These are phyloP conservation scores for Drosophila mimica DNA, from an alignment of 2,888 invertebrate species.

Conservation along the genomic window DNA sequence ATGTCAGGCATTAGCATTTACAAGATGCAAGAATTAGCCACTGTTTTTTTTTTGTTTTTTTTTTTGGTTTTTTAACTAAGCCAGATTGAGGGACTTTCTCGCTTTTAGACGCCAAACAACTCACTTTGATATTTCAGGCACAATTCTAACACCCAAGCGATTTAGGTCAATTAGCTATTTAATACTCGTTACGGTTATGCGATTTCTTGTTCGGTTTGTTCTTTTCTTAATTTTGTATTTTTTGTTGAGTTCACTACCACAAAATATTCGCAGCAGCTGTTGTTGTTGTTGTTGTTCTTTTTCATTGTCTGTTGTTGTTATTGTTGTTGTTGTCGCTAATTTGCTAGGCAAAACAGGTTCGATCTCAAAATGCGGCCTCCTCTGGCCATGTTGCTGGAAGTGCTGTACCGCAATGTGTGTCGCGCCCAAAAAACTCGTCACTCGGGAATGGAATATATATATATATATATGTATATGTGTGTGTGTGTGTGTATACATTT, in stretches of 20 bases:
- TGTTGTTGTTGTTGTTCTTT: slow-evolving; percentile 28
- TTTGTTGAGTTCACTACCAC: slow-evolving; percentile 16
- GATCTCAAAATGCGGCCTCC: slow-evolving; percentile 50
- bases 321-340: slow-evolving; percentile 51
- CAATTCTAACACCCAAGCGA: slow-evolving; percentile 42
- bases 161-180: slow-evolving; percentile 73
- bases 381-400: slow-evolving; percentile 21
- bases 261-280: slow-evolving; percentile 37
- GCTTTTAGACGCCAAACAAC: neutral
- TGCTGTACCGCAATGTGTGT: slow-evolving; percentile 42
- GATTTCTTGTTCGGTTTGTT: slow-evolving; percentile 31
- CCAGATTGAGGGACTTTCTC: slow-evolving; percentile 43
- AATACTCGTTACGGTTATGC: slow-evolving; percentile 65
- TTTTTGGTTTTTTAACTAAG: neutral
- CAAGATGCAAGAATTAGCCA: slow-evolving; percentile 8
- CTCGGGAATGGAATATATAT: slow-evolving; percentile 10
- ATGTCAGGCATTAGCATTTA: slow-evolving; percentile 55
- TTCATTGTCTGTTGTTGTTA: slow-evolving; percentile 35
- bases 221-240: neutral
- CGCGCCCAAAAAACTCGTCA: slow-evolving; percentile 59
- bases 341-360: slow-evolving; percentile 78
- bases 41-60: neutral
- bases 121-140: slow-evolving; percentile 46
- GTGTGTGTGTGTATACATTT: slow-evolving; percentile 16
- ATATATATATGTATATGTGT: neutral